Evolutionary conservation across 2,888 invertebrate species (phyloP), one percentile per base, ranked within the genome.

Genomic region (Cryptocephalus moraei): DNA sequence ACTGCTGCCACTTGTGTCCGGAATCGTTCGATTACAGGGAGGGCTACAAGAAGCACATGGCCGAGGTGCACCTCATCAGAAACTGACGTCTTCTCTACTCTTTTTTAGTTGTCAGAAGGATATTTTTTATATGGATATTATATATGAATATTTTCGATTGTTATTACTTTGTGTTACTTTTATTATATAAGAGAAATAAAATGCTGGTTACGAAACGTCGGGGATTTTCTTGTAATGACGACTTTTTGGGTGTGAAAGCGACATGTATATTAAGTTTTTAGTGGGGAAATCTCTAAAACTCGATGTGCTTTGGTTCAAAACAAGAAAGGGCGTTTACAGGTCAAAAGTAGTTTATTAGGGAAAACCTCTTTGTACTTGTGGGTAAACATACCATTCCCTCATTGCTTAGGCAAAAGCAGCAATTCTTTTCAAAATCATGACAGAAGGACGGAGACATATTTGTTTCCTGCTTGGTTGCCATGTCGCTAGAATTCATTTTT

Each of bases 11-110:
- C 64, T 70, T 82, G 43, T 82, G 82, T 62, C 82, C 82, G 32
- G 75, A 79, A 57, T 79, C 81, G n/a, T 82, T 82, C 57, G 78
- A 79, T 47, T 80, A 79, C 72, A 70, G 82, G 51, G 82, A 82
- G 62, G 79, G 79, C 39, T 82, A 79, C 65, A 82, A 82, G 65
- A 79, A 79, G 57, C 82, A 82, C 62, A 82, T 82, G 81, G 79
- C 78, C 71, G 75, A 79, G 49, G 78, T 75, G 61, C 82, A 82
- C 63, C 78, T 78, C 54, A 76, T 79, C 62, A 72, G 79, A 65
- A 80, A 79, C 69, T 80, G 68, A 73, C 9, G 33, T 40, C 44
- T 47, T 50, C 42, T 48, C 38, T 48, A 36, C 45, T 48, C 45
- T 51, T 51, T 51, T 49, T 6, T 22, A 22, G 22, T 22, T 22